phyloP scores from a whole-genome alignment of 2,113 vertebrate genomes.

The Campylomormyrus tamandua region DNA sequence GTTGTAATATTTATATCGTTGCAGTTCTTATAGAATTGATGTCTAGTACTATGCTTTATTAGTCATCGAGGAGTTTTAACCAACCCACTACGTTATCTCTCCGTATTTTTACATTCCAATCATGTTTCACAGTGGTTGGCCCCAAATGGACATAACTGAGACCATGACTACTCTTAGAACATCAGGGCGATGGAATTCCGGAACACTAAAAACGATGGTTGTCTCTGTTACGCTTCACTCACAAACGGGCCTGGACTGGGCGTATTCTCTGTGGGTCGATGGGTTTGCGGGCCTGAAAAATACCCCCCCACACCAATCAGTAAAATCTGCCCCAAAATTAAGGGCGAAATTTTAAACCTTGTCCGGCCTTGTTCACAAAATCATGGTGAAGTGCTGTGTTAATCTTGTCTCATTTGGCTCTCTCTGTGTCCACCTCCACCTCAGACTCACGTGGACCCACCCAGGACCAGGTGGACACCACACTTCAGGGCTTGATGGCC shows the following conservation, averaged over 20 bases:
- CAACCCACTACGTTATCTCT: neutral
- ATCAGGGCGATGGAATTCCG: neutral
- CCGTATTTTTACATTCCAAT: neutral
- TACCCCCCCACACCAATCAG: neutral
- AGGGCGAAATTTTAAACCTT: neutral
- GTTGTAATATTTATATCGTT: neutral
- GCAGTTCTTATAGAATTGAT: neutral
- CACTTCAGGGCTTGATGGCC: constrained; percentile 32
- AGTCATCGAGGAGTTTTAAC: neutral
- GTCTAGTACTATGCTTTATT: neutral
- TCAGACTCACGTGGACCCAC: constrained; percentile 19
- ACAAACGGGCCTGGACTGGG: neutral
- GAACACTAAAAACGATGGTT: neutral
- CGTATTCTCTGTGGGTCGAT: neutral
- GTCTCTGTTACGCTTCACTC: neutral
- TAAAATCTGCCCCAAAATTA: neutral
- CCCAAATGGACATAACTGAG: neutral
- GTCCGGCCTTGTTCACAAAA: neutral
- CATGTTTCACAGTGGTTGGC: neutral
- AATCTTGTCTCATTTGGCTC: neutral
- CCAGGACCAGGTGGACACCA: constrained; percentile 26
- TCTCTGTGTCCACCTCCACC: neutral
- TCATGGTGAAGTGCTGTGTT: neutral
- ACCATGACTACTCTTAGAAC: neutral
- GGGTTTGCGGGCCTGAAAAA: neutral